Conservation (phyloP, 1,140 invertebrate species). For the Caenorhabditis tropicalis region DNA sequence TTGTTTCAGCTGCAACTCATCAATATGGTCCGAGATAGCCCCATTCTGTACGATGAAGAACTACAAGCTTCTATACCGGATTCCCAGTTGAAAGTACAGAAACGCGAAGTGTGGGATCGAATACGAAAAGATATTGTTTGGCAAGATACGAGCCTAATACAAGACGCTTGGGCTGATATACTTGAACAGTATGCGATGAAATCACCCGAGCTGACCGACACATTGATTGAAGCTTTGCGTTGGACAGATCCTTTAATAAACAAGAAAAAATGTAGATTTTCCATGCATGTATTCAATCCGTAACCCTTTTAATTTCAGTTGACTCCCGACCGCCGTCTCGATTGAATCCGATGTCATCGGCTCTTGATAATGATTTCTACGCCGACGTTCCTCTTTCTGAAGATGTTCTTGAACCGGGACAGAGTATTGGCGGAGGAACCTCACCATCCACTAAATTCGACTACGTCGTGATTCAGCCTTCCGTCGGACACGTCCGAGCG, state of each 20-base stretch:
- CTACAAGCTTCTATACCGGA: not conserved
- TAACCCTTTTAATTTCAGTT: not conserved
- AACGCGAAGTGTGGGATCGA: constrained; percentile 6
- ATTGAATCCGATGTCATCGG: not conserved
- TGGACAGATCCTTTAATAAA: constrained; percentile 1
- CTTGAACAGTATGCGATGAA: constrained; percentile 4
- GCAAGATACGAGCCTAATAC: not conserved
- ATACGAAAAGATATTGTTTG: not conserved
- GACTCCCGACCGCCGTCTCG: not conserved
- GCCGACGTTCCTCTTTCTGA: not conserved
- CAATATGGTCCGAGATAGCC: constrained; percentile 14
- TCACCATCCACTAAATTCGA: not conserved
- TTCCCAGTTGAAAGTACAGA: not conserved
- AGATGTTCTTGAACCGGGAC: not conserved
- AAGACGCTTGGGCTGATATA: constrained; percentile 3
- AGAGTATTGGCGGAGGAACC: not conserved
- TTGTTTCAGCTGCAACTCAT: not conserved
- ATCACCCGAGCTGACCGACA: not conserved
- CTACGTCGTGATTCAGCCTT: constrained; percentile 12
- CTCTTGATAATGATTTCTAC: not conserved
- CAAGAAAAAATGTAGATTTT: constrained; percentile 1
- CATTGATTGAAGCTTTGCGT: not conserved
- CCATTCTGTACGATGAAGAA: not conserved
- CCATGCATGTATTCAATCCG: too few relatives aligned
- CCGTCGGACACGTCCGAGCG: not conserved